Evolutionary conservation across 1,140 invertebrate species (phyloP), one percentile per base, ranked within the genome.

Genomic region (Centruroides vittatus): DNA sequence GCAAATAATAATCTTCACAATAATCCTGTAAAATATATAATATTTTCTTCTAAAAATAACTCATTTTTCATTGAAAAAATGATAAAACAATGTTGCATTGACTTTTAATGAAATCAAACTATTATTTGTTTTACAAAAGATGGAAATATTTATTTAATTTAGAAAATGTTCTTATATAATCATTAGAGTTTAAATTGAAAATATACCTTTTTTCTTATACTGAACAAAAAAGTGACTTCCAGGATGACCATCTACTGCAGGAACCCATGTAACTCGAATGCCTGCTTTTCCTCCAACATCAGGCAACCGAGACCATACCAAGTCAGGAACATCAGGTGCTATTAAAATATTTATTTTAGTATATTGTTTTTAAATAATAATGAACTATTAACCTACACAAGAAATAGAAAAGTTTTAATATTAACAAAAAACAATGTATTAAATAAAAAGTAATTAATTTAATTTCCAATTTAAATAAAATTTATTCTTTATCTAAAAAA

Each of bases 191-290:
- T 23, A 23, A 23, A 23, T 23, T 23, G 23, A 23, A 23, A 23
- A 23, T 23, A 36, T 60, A 67, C 70, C 70, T 69, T 72, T 71
- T 36, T 60, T 78, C 75, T 77, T 84, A 73, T 89, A 93, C 74
- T 92, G 88, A 3, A 88, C 91, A 69, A 84, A 93, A 74, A 96
- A 96, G 70, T 92, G 87, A 12, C 86, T 86, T 65, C 86, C 85
- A 5, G 89, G 83, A 66, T 84, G 70, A 35, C 71, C 74, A 57
- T 72, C 81, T 13, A 85, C 86, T 55, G 83, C 82, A 11, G 88
- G 86, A 52, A 81, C 69, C 91, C 92, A 97, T 12, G 81, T 82
- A 0, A 97, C 81, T 66, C 82, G 82, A 35, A 93, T 82, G 52
- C 82, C 84, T 46, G 84, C 81, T 48, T 81, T 80, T 10, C 86